Conservation (phyloP, 1,140 invertebrate species). For the Lerema accius region DNA sequence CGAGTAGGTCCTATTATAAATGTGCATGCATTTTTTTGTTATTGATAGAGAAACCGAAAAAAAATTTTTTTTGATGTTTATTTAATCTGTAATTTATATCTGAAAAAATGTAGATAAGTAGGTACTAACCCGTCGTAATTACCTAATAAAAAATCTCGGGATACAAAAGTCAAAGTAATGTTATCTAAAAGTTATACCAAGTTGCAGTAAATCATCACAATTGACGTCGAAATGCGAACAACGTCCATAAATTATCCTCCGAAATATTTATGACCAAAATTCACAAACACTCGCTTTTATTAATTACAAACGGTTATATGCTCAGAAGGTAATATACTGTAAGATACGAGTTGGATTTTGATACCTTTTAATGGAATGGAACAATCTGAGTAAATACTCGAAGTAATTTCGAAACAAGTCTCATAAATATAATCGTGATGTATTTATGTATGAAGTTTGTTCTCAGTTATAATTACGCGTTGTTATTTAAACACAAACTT, state of each 20-base stretch:
- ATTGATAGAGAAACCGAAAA: no score
- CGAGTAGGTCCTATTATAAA: no score
- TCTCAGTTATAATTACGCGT: constrained; percentile 17
- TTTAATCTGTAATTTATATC: no score
- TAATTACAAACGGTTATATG: constrained; percentile 33
- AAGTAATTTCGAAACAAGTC: constrained; percentile 1
- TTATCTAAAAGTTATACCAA: constrained; percentile 31
- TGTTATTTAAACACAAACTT: constrained; percentile 36
- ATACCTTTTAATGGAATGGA: constrained; percentile 7
- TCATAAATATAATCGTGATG: constrained; percentile 33
- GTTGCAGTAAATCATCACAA: constrained; percentile 51
- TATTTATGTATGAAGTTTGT: constrained; percentile 40
- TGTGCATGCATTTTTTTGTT: no score
- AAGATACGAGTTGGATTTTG: constrained; percentile 18
- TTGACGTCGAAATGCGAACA: constrained; percentile 34
- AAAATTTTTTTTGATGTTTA: no score
- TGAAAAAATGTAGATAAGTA: no score
- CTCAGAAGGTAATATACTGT: constrained; percentile 1
- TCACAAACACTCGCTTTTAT: constrained; percentile 37
- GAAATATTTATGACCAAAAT: constrained; percentile 67
- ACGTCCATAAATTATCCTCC: constrained; percentile 50
- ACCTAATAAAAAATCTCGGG: constrained; percentile 16
- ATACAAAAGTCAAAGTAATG: constrained; percentile 35
- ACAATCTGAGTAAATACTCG: background rate
- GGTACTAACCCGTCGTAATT: no score